A percentile compares a stretch with the other conserved stretches of the same genome.
phyloP scores from a whole-genome alignment of 1,140 invertebrate genomes.

The Drosophila pseudoananassae region DNA sequence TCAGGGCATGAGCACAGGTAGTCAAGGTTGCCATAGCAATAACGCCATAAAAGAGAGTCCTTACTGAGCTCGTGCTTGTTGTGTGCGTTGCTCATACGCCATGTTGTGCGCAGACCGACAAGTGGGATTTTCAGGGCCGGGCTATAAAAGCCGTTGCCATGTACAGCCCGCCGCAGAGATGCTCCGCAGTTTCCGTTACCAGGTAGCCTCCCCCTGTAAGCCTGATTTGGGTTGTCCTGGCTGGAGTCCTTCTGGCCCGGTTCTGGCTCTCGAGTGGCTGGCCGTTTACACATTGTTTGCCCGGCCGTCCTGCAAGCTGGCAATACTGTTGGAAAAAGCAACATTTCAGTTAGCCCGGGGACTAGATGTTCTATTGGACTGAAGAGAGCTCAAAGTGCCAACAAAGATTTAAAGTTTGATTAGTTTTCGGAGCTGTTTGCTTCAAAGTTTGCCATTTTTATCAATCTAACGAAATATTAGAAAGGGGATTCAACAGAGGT shows the following conservation, averaged over 20 bases:
- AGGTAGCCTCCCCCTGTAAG: slow-evolving; percentile 29
- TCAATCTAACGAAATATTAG: neutral
- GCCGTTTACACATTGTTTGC: slow-evolving; percentile 25
- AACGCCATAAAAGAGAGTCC: slow-evolving; percentile 26
- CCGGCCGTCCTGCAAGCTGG: slow-evolving; percentile 25
- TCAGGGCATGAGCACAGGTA: slow-evolving; percentile 73
- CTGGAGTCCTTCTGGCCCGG: neutral
- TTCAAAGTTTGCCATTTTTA: neutral
- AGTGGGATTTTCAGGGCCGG: slow-evolving; percentile 13
- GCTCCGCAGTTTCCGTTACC: slow-evolving; percentile 53
- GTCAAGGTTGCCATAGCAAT: slow-evolving; percentile 80
- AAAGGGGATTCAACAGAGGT: neutral
- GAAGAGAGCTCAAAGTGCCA: slow-evolving; percentile 27
- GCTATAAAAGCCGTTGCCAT: slow-evolving; percentile 78
- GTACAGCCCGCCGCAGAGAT: slow-evolving; percentile 60
- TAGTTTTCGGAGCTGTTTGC: slow-evolving; percentile 13
- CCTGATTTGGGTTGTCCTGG: neutral
- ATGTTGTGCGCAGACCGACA: slow-evolving; percentile 72
- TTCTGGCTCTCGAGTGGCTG: neutral
- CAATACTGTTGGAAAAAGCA: slow-evolving; percentile 32
- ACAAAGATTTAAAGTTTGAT: slow-evolving; percentile 47
- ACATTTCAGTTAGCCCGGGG: slow-evolving; percentile 32
- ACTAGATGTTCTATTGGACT: slow-evolving; percentile 20
- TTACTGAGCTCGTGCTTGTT: neutral
- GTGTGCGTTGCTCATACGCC: slow-evolving; percentile 67